These are phyloP conservation scores for Leptogaster cylindrica DNA, from an alignment of 2,888 invertebrate species.

Conservation along the genomic window DNA sequence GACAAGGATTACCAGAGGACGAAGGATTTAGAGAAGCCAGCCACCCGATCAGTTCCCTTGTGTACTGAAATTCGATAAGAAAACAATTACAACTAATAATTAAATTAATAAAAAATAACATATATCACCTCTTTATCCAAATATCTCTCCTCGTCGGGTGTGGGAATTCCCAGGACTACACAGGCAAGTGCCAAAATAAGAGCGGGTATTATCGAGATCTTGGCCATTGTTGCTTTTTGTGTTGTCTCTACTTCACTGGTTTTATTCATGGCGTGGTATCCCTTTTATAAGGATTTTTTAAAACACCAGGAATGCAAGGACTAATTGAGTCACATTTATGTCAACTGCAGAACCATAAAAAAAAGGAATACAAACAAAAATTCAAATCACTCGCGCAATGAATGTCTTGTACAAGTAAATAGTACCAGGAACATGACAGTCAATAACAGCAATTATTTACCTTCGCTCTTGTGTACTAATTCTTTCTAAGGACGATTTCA, in stretches of 20 bases:
- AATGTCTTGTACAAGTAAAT: too few species aligned
- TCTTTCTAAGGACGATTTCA: too few species aligned
- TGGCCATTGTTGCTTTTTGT: constrained; percentile 34
- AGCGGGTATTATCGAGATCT: neutral
- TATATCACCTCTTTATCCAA: constrained; percentile 57
- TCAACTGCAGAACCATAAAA: constrained; percentile 24
- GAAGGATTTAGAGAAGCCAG: constrained; percentile 54
- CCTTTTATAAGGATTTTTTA: neutral
- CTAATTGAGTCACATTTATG: constrained; percentile 7
- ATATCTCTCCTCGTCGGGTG: constrained; percentile 58
- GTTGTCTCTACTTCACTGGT: too few species aligned
- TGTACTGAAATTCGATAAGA: constrained; percentile 50
- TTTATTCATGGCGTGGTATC: neutral
- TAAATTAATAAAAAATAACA: too few species aligned
- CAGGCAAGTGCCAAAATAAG: neutral
- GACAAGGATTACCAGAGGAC: constrained; percentile 50
- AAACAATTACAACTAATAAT: too few species aligned
- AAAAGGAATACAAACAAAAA: constrained; percentile 26
- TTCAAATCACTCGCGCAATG: constrained; percentile 11
- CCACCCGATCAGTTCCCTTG: constrained; percentile 57
- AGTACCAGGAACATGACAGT: too few species aligned
- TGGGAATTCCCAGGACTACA: constrained; percentile 50
- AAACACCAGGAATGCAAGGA: neutral
- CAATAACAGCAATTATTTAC: too few species aligned
- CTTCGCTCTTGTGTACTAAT: too few species aligned